These are phyloP conservation scores for Cassiopea xamachana DNA, from an alignment of 30 jellyfish, hydroid and myxozoan genomes.

Conservation along the genomic window DNA sequence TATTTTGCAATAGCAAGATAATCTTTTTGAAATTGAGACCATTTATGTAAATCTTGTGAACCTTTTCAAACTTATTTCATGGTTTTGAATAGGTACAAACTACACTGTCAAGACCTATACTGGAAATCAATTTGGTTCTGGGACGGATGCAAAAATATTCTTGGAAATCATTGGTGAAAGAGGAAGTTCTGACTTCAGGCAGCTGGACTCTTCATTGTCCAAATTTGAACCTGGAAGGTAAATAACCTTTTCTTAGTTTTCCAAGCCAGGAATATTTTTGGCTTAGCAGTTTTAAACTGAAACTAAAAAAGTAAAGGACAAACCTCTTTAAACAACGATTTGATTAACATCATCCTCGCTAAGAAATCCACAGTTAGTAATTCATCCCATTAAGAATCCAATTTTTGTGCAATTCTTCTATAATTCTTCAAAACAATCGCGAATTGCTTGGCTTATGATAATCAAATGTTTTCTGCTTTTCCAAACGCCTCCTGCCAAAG, in stretches of 20 bases:
- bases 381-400: not conserved
- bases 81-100: constrained; percentile 64
- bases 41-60: not conserved
- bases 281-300: not conserved
- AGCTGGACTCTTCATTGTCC: constrained; percentile 68
- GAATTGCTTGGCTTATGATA: not conserved
- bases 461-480: not conserved
- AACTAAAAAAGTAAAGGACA: not conserved
- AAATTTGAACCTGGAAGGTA: constrained; percentile 96
- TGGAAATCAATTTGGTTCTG: constrained; percentile 91
- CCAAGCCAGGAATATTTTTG: not conserved
- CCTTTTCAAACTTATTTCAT: not conserved
- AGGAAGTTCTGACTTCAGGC: constrained; percentile 95
- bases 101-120: constrained; percentile 92
- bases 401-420: not conserved
- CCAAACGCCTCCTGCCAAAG: not conserved
- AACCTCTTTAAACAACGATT: not conserved
- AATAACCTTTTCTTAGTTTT: not conserved
- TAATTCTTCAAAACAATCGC: not conserved
- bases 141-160: constrained; percentile 92
- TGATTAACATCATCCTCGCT: too few relatives aligned
- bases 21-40: too few relatives aligned
- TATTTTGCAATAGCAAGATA: too few relatives aligned
- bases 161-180: constrained; percentile 87
- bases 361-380: too few relatives aligned